A percentile compares a stretch with the other conserved stretches of the same genome.
These are phyloP conservation scores for Gryllus longicercus DNA, from an alignment of 2,888 invertebrate species.

Conservation along the genomic window DNA sequence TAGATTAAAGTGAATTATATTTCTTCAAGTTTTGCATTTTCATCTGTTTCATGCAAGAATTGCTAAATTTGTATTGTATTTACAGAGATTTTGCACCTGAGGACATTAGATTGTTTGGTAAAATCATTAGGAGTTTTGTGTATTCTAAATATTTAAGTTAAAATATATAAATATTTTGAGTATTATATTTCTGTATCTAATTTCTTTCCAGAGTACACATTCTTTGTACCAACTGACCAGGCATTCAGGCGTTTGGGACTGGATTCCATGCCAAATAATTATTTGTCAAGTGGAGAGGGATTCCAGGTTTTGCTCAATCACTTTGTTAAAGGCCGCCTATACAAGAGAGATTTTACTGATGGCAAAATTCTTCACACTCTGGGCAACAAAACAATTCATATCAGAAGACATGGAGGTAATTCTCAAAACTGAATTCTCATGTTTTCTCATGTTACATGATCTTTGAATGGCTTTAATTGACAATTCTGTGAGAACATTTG, in stretches of 20 bases:
- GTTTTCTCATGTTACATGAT: too few relatives aligned
- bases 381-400: conserved; percentile 55
- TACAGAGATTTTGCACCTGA: too few relatives aligned
- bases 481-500: background rate
- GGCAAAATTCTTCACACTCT: conserved; percentile 54
- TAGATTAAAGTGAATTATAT: too few relatives aligned
- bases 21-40: too few relatives aligned
- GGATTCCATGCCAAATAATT: conserved; percentile 56
- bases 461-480: background rate
- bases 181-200: background rate
- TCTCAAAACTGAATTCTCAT: background rate
- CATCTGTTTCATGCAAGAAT: too few relatives aligned
- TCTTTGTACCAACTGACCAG: conserved; percentile 66
- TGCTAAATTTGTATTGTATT: too few relatives aligned
- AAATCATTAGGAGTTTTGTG: too few relatives aligned
- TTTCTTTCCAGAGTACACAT: conserved; percentile 55
- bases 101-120: too few relatives aligned
- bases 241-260: conserved; percentile 62
- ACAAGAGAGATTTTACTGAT: conserved; percentile 57
- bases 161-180: background rate
- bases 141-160: too few relatives aligned
- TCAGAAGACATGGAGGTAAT: conserved; percentile 42
- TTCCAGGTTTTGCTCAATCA: conserved; percentile 59
- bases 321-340: conserved; percentile 59
- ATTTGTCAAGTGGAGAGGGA: conserved; percentile 55